phyloP scores from a whole-genome alignment of 2,113 vertebrate genomes.

The Eleginops maclovinus region DNA sequence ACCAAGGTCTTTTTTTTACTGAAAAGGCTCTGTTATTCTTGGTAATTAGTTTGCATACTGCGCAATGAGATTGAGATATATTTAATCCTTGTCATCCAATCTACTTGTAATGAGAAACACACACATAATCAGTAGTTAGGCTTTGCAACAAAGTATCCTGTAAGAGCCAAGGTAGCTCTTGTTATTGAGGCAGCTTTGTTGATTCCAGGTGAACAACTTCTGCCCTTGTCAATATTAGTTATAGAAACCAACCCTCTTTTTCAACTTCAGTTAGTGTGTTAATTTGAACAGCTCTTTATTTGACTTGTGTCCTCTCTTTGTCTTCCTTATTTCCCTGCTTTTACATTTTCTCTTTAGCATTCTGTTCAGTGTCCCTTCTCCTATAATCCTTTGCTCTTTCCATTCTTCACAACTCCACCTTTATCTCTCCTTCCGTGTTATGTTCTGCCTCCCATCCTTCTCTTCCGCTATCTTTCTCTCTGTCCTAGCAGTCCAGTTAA shows the following conservation, averaged over 20 bases:
- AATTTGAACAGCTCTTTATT: constrained; percentile 35
- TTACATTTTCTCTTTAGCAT: constrained; percentile 36
- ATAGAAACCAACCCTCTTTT: constrained; percentile 1
- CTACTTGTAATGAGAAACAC: background rate
- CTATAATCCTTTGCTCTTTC: constrained; percentile 59
- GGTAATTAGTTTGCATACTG: constrained; percentile 36
- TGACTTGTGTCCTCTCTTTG: constrained; percentile 7
- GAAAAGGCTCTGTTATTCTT: constrained; percentile 14
- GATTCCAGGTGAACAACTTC: background rate
- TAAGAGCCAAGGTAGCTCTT: background rate
- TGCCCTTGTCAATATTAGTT: background rate
- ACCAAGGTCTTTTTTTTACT: background rate
- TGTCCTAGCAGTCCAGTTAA: constrained; percentile 75
- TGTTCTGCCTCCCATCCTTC: constrained; percentile 44
- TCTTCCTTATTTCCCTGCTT: background rate
- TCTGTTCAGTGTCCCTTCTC: constrained; percentile 21
- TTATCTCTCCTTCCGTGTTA: constrained; percentile 52
- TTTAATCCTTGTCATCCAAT: background rate
- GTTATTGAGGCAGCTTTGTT: background rate
- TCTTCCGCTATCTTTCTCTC: constrained; percentile 47
- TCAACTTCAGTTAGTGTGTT: constrained; percentile 27
- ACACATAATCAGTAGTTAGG: constrained; percentile 3
- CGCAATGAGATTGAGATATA: constrained; percentile 14
- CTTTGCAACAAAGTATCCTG: constrained; percentile 23
- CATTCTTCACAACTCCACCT: constrained; percentile 27